Base-by-base conservation (phyloP, 2,113 vertebrate genomes). In the Willisornis vidua region DNA sequence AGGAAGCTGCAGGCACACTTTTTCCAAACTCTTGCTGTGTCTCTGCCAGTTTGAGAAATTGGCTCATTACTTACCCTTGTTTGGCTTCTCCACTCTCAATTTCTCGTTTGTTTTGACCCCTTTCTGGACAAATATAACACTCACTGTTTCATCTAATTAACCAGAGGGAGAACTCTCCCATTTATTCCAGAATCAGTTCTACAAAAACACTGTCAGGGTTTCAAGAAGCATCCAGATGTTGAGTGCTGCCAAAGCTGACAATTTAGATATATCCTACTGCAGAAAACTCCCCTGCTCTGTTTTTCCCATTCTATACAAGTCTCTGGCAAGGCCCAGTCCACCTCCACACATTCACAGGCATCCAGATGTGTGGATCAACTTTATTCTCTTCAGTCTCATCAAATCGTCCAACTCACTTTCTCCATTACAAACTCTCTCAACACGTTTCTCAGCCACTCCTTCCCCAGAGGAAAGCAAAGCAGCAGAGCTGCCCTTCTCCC, bases 231-330 rank as follows among this genome's bases (percentile, higher is more conserved):
- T 96, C 92, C 83, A 83, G 86, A 91, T 77, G 58, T 85, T 92
- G 67, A 70, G 67, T 57, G 55, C 75, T 91, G 94, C 96, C 97
- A 97, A 96, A 94, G 93, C 96, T 98, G 93, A 90, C 83, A 90
- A 67, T 89, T 72, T 41, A 81, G 83, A 82, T 96, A 72, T 46
- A 93, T 93, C 89, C 94, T 93, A 85, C 90, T 84, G 33, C 49
- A 93, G 81, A 45, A 57, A 58, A 4, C 14, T 7, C 4, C 4
- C 4, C 4, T 52, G 31, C 22, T 87, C 57, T 95, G 88, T 49
- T 94, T 91, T 76, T 86, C 62, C 52, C 51, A 61, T 85, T 90
- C 76, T 92, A 48, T 55, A 51, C 19, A 85, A 82, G 25, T 79
- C 71, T 88, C 70, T 89, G 90, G 74, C 84, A 96, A 77, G 95